Conservation (phyloP, 2,888 invertebrate genomes). For the Phengaris alcon region DNA sequence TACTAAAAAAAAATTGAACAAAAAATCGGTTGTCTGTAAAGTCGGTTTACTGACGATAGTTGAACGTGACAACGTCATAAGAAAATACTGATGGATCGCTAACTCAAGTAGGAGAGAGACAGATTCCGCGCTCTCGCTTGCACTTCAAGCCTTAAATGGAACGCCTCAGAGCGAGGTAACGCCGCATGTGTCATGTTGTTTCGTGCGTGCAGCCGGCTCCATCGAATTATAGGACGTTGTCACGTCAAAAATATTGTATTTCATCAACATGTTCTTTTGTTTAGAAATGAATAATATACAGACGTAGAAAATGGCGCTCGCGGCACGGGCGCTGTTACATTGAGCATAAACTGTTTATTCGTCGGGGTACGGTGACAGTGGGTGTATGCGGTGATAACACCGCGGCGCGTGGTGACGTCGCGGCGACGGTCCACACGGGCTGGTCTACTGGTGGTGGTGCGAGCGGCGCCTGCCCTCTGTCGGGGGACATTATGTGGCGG, state of each 20-base stretch:
- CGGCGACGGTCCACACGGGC: not conserved
- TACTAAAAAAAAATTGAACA: constrained; percentile 79
- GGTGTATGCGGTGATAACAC: not conserved
- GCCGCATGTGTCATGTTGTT: too few species aligned
- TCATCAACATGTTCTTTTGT: constrained; percentile 69
- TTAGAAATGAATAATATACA: constrained; percentile 76
- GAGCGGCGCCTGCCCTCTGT: constrained; percentile 35
- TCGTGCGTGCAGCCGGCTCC: too few species aligned
- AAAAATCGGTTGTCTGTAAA: too few species aligned
- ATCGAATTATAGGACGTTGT: too few species aligned
- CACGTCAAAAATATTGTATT: constrained; percentile 79
- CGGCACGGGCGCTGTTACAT: constrained; percentile 44
- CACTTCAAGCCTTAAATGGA: too few species aligned
- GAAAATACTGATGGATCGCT: too few species aligned
- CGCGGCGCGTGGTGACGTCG: constrained; percentile 24
- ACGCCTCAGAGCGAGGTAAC: too few species aligned
- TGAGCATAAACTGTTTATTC: not conserved
- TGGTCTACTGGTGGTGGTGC: constrained; percentile 43
- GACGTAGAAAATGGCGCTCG: constrained; percentile 66
- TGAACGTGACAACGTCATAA: too few species aligned
- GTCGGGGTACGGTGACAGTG: not conserved
- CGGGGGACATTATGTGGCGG: constrained; percentile 33
- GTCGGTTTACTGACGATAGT: too few species aligned
- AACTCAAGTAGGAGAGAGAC: too few species aligned
- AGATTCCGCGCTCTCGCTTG: too few species aligned